Conservation (phyloP, 2,113 vertebrate genomes). For the Danio rerio region DNA sequence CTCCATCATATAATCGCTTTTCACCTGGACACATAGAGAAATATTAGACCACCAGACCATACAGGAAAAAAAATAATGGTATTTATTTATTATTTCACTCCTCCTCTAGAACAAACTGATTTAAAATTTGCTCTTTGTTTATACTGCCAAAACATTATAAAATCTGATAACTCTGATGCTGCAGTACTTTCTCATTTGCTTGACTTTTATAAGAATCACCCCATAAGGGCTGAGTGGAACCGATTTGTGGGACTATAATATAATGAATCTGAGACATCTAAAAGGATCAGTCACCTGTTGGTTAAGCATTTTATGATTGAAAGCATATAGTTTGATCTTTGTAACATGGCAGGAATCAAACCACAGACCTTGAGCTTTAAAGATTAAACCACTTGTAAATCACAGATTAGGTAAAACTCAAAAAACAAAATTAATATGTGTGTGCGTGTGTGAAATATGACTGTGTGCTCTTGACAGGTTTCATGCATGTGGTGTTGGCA, state of each 20-base stretch:
- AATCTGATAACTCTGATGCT: not conserved
- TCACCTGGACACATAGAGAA: slow-evolving; percentile 79
- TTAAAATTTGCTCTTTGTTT: too few relatives aligned
- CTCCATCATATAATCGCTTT: slow-evolving; percentile 96
- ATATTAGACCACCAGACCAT: not conserved
- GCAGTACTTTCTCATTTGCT: not conserved
- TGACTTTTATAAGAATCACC: not conserved
- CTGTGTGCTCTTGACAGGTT: not conserved
- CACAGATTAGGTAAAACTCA: not conserved
- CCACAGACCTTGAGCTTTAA: not conserved
- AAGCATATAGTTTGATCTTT: slow-evolving; percentile 1
- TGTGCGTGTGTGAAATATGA: not conserved
- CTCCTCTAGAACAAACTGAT: not conserved
- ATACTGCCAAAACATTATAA: not conserved
- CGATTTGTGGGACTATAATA: not conserved
- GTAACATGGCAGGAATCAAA: not conserved
- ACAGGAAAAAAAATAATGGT: not conserved
- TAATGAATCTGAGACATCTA: not conserved
- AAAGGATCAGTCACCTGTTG: not conserved
- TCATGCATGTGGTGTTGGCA: not conserved
- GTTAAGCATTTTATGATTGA: not conserved
- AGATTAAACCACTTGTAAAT: not conserved
- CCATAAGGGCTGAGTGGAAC: not conserved
- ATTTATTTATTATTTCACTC: not conserved
- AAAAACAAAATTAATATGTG: not conserved